phyloP scores from a whole-genome alignment of 2,797 vertebrate species.

The Tenualosa ilisha region DNA sequence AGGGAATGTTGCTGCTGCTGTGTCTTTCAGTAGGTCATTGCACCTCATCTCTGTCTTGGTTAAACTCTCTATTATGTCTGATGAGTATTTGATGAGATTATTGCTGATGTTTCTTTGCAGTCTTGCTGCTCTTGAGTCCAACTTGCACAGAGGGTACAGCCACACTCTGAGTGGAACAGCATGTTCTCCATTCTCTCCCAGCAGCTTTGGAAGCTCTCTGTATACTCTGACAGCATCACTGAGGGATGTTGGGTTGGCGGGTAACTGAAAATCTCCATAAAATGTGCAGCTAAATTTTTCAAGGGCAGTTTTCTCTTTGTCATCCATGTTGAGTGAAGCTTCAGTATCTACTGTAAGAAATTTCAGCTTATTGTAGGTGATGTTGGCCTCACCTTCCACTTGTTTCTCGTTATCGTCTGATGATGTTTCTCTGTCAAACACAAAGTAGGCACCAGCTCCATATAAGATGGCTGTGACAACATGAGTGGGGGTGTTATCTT shows the following conservation, averaged over 20 bases:
- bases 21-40: conserved; percentile 47
- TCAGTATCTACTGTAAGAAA: not conserved
- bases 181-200: conserved; percentile 38
- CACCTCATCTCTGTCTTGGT: conserved; percentile 43
- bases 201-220: conserved; percentile 31
- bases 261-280: conserved; percentile 29
- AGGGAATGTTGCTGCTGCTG: conserved; percentile 39
- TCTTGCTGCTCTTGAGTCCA: conserved; percentile 31
- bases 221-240: conserved; percentile 24
- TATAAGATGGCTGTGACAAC: conserved; percentile 44
- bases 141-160: conserved; percentile 45
- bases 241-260: conserved; percentile 26
- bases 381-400: too few relatives aligned
- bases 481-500: conserved; percentile 35
- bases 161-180: conserved; percentile 48
- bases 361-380: too few relatives aligned
- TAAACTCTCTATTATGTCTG: conserved; percentile 24
- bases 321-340: not conserved
- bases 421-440: conserved; percentile 35
- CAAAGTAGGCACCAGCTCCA: conserved; percentile 39
- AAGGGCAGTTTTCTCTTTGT: not conserved
- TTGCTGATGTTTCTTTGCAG: conserved; percentile 33
- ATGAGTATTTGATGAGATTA: not conserved
- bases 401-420: too few relatives aligned
- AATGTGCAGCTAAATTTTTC: conserved; percentile 28